Evolutionary conservation across 92 coral and sea anemone species (phyloP).

Genomic region (Zoanthus gigantus): DNA sequence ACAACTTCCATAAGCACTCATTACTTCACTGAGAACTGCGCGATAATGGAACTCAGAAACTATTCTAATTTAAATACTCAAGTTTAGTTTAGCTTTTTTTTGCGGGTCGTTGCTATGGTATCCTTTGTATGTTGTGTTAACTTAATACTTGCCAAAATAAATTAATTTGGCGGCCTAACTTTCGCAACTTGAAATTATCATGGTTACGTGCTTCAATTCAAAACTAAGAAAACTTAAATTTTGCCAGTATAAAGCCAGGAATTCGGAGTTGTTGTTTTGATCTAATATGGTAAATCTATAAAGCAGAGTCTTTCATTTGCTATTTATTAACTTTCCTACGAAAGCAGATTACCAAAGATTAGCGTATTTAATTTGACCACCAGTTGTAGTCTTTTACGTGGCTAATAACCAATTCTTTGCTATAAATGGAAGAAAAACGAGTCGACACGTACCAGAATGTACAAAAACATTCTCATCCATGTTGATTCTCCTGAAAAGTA

Average conservation of each 20-base stretch:
- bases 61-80: conserved; percentile 16
- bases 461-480: background rate
- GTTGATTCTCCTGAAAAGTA: background rate
- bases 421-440: background rate
- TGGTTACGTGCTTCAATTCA: background rate
- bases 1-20: background rate
- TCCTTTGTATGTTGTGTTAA: background rate
- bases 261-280: background rate
- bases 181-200: background rate
- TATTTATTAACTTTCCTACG: background rate
- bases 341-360: background rate
- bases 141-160: background rate
- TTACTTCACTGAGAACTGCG: background rate
- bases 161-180: background rate
- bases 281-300: background rate
- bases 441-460: background rate
- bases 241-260: background rate
- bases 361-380: background rate
- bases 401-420: background rate
- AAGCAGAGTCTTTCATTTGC: background rate
- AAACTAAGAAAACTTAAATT: background rate
- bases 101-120: conserved; percentile 19
- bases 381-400: background rate
- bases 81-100: background rate
- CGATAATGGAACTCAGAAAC: conserved; percentile 4